Evolutionary conservation across 2,888 invertebrate genomes (phyloP).

Genomic region (Pristionchus maxplancki): DNA sequence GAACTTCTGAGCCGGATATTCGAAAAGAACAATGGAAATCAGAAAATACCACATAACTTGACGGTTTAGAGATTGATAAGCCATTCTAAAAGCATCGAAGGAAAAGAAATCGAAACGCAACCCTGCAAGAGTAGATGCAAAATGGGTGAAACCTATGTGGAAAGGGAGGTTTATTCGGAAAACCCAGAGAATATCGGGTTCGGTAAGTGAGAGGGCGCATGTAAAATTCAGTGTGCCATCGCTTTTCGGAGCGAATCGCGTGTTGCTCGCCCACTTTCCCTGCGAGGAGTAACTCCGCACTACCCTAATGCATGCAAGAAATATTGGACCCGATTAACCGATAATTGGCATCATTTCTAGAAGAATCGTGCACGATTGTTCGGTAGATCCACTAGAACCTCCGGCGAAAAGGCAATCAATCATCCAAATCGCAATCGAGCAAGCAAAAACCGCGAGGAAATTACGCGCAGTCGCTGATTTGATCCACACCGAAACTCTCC

Average conservation of each 20-base stretch:
- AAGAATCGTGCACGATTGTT: too few relatives aligned
- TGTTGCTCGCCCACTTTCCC: not conserved
- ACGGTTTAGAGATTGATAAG: too few relatives aligned
- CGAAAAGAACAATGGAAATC: not conserved
- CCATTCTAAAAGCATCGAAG: too few relatives aligned
- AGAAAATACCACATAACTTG: too few relatives aligned
- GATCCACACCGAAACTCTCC: conserved; percentile 10
- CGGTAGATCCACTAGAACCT: not conserved
- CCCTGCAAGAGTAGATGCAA: not conserved
- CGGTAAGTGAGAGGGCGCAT: not conserved
- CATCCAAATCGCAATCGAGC: not conserved
- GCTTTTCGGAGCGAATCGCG: not conserved
- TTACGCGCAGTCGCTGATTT: not conserved
- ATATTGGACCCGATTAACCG: too few relatives aligned
- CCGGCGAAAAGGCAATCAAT: not conserved
- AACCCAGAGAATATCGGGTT: not conserved
- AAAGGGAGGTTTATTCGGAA: not conserved
- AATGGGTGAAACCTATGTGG: not conserved
- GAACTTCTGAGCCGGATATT: not conserved
- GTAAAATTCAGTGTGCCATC: not conserved
- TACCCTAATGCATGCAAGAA: too few relatives aligned
- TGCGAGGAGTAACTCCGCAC: not conserved
- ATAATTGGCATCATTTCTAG: too few relatives aligned
- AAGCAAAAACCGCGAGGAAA: not conserved
- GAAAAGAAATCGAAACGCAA: too few relatives aligned